Conservation (phyloP, 1,140 invertebrate genomes). For the Temnothorax curvispinosus region DNA sequence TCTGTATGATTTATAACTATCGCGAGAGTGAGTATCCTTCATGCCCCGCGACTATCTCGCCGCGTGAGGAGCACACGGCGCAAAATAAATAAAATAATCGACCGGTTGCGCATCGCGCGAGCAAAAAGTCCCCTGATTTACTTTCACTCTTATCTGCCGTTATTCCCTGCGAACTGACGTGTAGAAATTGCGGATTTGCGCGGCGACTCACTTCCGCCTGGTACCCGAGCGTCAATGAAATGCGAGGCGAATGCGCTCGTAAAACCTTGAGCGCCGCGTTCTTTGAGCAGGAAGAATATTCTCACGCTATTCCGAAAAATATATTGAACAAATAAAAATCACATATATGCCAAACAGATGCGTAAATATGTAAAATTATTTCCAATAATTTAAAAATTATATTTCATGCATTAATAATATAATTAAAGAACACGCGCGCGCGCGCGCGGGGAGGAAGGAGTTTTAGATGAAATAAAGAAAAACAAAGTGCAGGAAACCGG, state of each 20-base stretch:
- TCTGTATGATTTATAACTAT: slow-evolving; percentile 37
- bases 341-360: too few species aligned
- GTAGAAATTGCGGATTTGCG: slow-evolving; percentile 49
- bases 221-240: neutral
- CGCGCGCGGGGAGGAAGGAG: neutral
- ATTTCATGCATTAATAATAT: neutral
- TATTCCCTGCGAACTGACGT: slow-evolving; percentile 36
- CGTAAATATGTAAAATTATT: neutral
- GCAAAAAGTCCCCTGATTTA: slow-evolving; percentile 43
- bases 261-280: neutral
- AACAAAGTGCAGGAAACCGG: neutral
- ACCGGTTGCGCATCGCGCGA: slow-evolving; percentile 18
- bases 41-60: slow-evolving; percentile 4
- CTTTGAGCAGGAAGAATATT: too few species aligned
- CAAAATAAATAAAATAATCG: slow-evolving; percentile 16
- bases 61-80: neutral
- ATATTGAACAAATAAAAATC: neutral
- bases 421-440: neutral
- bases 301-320: neutral
- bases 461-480: neutral
- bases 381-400: neutral
- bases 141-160: slow-evolving; percentile 59
- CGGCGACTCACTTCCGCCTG: slow-evolving; percentile 21
- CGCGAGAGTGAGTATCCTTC: neutral
- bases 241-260: neutral